Evolutionary conservation across 2,888 invertebrate species (phyloP), one percentile per base, ranked within the genome.

Genomic region (Phyllotreta cruciferae): DNA sequence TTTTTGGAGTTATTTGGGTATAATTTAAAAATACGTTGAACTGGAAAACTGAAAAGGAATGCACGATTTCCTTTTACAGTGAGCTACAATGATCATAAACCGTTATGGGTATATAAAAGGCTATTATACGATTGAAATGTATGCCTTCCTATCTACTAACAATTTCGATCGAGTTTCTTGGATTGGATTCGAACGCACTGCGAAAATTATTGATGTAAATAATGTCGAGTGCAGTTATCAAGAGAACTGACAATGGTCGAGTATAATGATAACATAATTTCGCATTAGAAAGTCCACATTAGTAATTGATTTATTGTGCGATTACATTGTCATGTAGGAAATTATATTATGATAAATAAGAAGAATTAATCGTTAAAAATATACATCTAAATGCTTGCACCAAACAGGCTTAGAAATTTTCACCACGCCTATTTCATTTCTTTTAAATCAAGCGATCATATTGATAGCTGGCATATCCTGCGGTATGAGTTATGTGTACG

Each of bases 201-300:
- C 24, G 24, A 24, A 24, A 24, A 24, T 24, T 24, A 24, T 24
- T 24, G 24, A 24, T 24, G 24, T 24, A 24, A 24, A 24, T 24
- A 24, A 24, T 24, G 24, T 24, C 24, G 24, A 24, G 24, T 24
- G 24, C 24, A 41, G n/a, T n/a, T 41, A 41, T 41, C 41, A 41
- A 41, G 41, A 41, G 10, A n/a, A 52, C 52, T 34, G 36, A 52
- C 52, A 52, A 52, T 52, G 36, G 36, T 52, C 52, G 34, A 13
- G n/a, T 34, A 6, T 52, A 36, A 34, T 36, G 35, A 52, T 34
- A 34, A 9, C 35, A 52, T 52, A 10, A 52, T 52, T 52, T 52
- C 52, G 36, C 36, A 52, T 52, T 52, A 52, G 36, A 36, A 52
- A 52, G 52, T n/a, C 24, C 24, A 24, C 24, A 24, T 24, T 34